phyloP scores from a whole-genome alignment of 1,140 invertebrate genomes.

The Pseudobourletiella spinata region DNA sequence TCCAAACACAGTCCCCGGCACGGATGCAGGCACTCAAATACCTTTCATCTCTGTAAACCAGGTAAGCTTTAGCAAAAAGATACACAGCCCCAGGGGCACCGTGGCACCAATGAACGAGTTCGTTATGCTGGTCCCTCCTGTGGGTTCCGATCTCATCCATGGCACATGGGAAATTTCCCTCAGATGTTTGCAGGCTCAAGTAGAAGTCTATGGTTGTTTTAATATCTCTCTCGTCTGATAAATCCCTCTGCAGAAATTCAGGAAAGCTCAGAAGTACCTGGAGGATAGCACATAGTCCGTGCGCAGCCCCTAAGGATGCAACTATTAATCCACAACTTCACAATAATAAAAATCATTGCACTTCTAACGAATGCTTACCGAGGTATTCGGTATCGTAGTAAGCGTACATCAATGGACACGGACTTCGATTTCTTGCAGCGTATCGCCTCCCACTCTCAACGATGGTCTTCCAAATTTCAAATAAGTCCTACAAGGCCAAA shows the following conservation, averaged over 20 bases:
- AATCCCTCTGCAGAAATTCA: slow-evolving; percentile 49
- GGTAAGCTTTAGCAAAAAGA: slow-evolving; percentile 69
- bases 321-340: too few relatives aligned
- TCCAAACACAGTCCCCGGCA: slow-evolving; percentile 67
- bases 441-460: slow-evolving; percentile 61
- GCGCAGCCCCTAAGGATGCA: slow-evolving; percentile 59
- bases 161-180: slow-evolving; percentile 67
- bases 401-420: slow-evolving; percentile 69
- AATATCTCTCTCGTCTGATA: slow-evolving; percentile 47
- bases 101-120: slow-evolving; percentile 50
- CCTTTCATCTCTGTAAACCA: slow-evolving; percentile 60
- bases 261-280: slow-evolving; percentile 54
- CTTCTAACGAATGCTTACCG: slow-evolving; percentile 39
- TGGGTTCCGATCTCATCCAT: neutral
- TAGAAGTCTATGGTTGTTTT: slow-evolving; percentile 53
- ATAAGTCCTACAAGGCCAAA: slow-evolving; percentile 30
- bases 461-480: slow-evolving; percentile 55
- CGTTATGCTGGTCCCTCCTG: neutral
- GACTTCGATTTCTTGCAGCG: slow-evolving; percentile 48
- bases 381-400: slow-evolving; percentile 79
- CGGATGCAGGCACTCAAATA: slow-evolving; percentile 59
- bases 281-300: slow-evolving; percentile 58
- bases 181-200: slow-evolving; percentile 50
- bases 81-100: slow-evolving; percentile 69
- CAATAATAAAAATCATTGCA: neutral